Conservation (phyloP, 2,797 vertebrate species). For the Amphiprion clarkii region DNA sequence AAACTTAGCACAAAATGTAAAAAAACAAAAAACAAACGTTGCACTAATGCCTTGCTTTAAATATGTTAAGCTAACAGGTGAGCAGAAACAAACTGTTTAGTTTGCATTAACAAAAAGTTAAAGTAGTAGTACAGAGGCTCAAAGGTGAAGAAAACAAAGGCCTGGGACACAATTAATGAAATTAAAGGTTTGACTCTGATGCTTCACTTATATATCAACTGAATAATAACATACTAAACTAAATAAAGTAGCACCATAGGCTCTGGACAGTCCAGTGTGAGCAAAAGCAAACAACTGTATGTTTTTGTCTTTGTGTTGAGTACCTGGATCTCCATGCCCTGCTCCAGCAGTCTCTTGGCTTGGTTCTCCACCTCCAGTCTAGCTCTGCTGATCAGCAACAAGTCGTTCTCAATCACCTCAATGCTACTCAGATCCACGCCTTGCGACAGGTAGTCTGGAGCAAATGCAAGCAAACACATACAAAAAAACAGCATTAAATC, state of each 20-base stretch:
- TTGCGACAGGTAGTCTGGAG: slow-evolving; percentile 96
- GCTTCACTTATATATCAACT: too few species aligned
- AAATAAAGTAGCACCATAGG: neutral
- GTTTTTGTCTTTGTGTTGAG: slow-evolving; percentile 13
- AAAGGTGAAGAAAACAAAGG: neutral
- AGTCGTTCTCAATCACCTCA: slow-evolving; percentile 95
- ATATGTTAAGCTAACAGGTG: too few species aligned
- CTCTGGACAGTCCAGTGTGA: neutral
- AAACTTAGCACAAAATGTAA: too few species aligned
- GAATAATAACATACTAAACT: too few species aligned
- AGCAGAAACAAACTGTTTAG: neutral
- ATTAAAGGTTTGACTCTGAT: too few species aligned
- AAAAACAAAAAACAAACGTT: too few species aligned
- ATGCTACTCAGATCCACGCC: slow-evolving; percentile 96
- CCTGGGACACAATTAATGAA: too few species aligned
- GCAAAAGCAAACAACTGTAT: neutral
- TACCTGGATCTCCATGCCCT: slow-evolving; percentile 98
- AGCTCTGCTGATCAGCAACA: slow-evolving; percentile 96
- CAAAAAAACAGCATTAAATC: neutral
- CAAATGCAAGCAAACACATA: neutral
- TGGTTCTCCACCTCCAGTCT: slow-evolving; percentile 98
- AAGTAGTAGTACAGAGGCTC: neutral
- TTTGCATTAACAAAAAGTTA: neutral
- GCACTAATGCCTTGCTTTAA: too few species aligned
- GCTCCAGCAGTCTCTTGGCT: slow-evolving; percentile 95